Evolutionary conservation across 2,888 invertebrate genomes (phyloP).

Genomic region (Melanotus villosus): DNA sequence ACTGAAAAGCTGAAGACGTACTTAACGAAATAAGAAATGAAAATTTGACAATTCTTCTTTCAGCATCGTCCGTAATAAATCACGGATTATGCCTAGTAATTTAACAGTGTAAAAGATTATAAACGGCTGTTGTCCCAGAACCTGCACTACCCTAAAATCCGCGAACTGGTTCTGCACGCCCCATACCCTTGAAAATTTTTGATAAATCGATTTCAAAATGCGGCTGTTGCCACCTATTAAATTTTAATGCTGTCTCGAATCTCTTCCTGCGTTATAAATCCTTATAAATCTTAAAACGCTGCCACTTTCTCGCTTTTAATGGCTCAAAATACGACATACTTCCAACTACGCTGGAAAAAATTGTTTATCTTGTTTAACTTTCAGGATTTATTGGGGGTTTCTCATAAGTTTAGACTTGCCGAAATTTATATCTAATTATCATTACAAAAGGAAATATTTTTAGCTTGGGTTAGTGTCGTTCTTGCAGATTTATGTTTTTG

Average conservation of each 20-base stretch:
- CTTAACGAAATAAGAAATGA: too few species aligned
- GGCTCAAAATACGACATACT: too few species aligned
- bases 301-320: not conserved
- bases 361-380: too few species aligned
- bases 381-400: too few species aligned
- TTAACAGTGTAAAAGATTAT: slow-evolving; percentile 53
- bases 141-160: slow-evolving; percentile 47
- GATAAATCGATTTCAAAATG: slow-evolving; percentile 8
- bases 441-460: too few species aligned
- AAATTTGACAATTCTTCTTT: not conserved
- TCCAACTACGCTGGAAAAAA: too few species aligned
- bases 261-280: not conserved
- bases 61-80: slow-evolving; percentile 39
- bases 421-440: too few species aligned
- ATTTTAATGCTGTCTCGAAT: not conserved
- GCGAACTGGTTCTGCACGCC: slow-evolving; percentile 56
- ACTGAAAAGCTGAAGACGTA: too few species aligned
- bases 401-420: too few species aligned
- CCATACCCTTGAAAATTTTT: slow-evolving; percentile 49
- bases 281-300: not conserved
- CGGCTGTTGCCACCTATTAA: slow-evolving; percentile 7
- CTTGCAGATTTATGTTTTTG: too few species aligned
- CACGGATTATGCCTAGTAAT: slow-evolving; percentile 49
- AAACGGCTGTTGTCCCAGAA: slow-evolving; percentile 51
- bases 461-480: too few species aligned